Percentiles rank a stretch among this genome's conserved stretches.
These are phyloP conservation scores for Leucania comma DNA, from an alignment of 2,888 invertebrate species.

Conservation along the genomic window DNA sequence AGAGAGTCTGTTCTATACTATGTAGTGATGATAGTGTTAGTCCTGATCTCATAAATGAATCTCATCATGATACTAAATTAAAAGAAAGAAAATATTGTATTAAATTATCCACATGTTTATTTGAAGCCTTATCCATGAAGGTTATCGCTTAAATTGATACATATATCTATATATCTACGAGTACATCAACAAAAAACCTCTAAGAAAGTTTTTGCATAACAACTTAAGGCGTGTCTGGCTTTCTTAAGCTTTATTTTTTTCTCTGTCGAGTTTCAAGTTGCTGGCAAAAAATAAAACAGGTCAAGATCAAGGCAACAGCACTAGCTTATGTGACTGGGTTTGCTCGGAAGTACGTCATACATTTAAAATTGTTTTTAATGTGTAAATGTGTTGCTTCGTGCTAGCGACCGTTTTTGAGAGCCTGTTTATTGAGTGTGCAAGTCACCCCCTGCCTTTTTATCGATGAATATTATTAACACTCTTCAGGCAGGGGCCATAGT, in stretches of 20 bases:
- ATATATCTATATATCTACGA: background rate
- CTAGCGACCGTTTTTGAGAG: too few species aligned
- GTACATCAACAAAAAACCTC: conserved; percentile 15
- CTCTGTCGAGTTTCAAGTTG: conserved; percentile 57
- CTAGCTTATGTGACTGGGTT: conserved; percentile 28
- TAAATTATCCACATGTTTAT: background rate
- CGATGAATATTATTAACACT: too few species aligned
- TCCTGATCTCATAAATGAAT: background rate
- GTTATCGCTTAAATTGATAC: conserved; percentile 29
- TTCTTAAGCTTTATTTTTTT: conserved; percentile 48
- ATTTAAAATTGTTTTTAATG: background rate
- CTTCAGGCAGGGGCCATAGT: too few species aligned
- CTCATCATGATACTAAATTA: background rate
- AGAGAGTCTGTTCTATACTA: too few species aligned
- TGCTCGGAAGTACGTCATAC: conserved; percentile 9
- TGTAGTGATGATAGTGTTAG: too few species aligned
- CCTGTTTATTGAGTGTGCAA: too few species aligned
- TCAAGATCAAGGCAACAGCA: conserved; percentile 71
- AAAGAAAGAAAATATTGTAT: too few species aligned
- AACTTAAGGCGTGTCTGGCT: conserved; percentile 43
- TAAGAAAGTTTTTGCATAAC: conserved; percentile 55
- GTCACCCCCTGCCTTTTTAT: too few species aligned
- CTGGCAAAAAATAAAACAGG: conserved; percentile 72
- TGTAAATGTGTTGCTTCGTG: too few species aligned
- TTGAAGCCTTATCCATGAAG: conserved; percentile 33